A percentile compares a stretch with the other conserved stretches of the same genome.
Evolutionary conservation across 1,140 invertebrate species (phyloP).

Genomic region (Uloborus diversus): DNA sequence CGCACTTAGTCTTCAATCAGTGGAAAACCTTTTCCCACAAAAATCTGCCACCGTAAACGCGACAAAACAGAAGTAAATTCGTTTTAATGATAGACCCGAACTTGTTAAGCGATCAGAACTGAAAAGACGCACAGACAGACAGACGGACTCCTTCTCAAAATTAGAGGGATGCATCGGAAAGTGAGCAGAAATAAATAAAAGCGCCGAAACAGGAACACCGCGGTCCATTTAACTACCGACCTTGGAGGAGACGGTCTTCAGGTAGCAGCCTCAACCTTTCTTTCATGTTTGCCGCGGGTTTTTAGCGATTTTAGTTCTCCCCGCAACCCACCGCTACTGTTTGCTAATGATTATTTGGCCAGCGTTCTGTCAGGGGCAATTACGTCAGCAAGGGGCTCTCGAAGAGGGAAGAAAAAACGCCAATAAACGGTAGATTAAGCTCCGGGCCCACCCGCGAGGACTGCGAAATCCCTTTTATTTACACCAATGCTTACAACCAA

Average conservation of each 20-base stretch:
- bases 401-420: not conserved
- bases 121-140: too few species aligned
- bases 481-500: not conserved
- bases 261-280: not conserved
- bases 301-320: not conserved
- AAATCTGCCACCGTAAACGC: not conserved
- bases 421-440: constrained; percentile 38
- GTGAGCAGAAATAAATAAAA: too few species aligned
- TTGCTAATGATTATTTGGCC: constrained; percentile 48
- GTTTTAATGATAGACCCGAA: too few species aligned
- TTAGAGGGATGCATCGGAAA: too few species aligned
- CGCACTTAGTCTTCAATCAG: too few species aligned
- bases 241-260: constrained; percentile 16
- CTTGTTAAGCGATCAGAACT: too few species aligned
- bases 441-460: constrained; percentile 32
- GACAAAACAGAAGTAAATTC: not conserved
- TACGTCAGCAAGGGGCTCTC: not conserved
- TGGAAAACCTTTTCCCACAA: not conserved
- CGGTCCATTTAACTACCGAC: constrained; percentile 14
- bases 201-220: too few species aligned
- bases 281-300: constrained; percentile 34
- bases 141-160: too few species aligned
- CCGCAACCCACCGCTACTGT: constrained; percentile 9
- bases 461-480: not conserved
- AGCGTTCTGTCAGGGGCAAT: constrained; percentile 29